Conservation (phyloP, 1,140 invertebrate species). For the Gonatopus flavifemur region DNA sequence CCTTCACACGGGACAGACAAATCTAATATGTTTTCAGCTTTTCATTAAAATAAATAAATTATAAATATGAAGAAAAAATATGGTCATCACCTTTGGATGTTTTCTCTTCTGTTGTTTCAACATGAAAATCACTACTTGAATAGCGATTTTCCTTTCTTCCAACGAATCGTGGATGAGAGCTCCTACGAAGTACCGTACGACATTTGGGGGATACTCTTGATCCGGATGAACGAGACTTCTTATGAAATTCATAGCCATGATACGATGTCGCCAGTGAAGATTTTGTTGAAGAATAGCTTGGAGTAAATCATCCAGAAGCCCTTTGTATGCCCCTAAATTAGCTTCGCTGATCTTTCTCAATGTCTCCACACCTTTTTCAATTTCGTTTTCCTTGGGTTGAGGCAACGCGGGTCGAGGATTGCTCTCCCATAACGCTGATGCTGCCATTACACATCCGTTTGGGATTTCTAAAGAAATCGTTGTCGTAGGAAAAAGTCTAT, state of each 20-base stretch:
- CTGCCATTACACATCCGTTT: constrained; percentile 57
- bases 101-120: constrained; percentile 77
- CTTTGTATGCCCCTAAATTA: constrained; percentile 63
- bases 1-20: constrained; percentile 55
- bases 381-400: constrained; percentile 42
- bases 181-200: constrained; percentile 69
- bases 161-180: constrained; percentile 77
- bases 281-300: constrained; percentile 66
- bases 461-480: constrained; percentile 63
- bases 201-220: constrained; percentile 63
- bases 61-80: not conserved
- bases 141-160: constrained; percentile 71
- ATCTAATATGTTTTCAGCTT: not conserved
- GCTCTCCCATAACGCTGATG: constrained; percentile 53
- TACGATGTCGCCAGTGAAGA: constrained; percentile 80
- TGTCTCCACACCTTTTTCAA: constrained; percentile 48
- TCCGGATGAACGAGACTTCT: constrained; percentile 72
- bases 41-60: not conserved
- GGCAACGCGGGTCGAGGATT: constrained; percentile 28
- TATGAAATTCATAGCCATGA: constrained; percentile 75
- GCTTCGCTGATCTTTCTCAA: constrained; percentile 51
- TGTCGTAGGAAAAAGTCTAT: constrained; percentile 61
- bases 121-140: constrained; percentile 65
- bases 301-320: constrained; percentile 66
- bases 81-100: constrained; percentile 54